Evolutionary conservation across 2,113 vertebrate species (phyloP), one percentile per base, ranked within the genome.

Genomic region (Nanorana parkeri): DNA sequence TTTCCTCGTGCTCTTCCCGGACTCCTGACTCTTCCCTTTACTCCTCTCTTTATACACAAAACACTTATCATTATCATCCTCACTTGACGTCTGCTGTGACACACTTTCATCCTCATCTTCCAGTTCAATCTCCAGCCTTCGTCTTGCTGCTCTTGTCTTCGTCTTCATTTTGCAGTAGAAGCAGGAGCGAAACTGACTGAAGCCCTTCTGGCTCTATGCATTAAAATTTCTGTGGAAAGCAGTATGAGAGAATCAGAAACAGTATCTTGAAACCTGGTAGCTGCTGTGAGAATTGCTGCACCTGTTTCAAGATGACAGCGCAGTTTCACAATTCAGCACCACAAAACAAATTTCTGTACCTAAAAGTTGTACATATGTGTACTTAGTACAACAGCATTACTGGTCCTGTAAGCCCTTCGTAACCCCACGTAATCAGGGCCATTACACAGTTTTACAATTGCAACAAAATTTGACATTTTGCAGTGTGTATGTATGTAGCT

Each of bases 101-200:
- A 90, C 84, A 52, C 91, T 87, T 56, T 79, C 77, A 15, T 47
- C 41, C 2, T 89, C 85, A 0, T 93, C 94, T 76, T 95, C 92
- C 0, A 83, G 64, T 67, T 93, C 91, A 0, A 81, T 85, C 21
- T 89, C 85, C 26, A 84, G 89, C 84, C 88, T 91, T 58, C 87
- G 84, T 88, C 94, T 95, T 47, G 87, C 87, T 5, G 94, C 92
- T 87, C 96, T 96, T 75, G 87, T 91, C 89, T 97, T 99, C 86
- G 95, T 92, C 93, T 98, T 99, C 97, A 99, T 99, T 47, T 81
- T 86, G 72, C 36, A 76, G 55, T 15, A 60, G 23, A 20, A 60
- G 29, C 64, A 26, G 69, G 65, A 16, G 21, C 24, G 32, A 68
- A 2, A 16, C n/a, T 26, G 32, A 77, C 28, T 21, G 52, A 55